Conservation (phyloP, 2,888 invertebrate species). For the Druceiella hillmani region DNA sequence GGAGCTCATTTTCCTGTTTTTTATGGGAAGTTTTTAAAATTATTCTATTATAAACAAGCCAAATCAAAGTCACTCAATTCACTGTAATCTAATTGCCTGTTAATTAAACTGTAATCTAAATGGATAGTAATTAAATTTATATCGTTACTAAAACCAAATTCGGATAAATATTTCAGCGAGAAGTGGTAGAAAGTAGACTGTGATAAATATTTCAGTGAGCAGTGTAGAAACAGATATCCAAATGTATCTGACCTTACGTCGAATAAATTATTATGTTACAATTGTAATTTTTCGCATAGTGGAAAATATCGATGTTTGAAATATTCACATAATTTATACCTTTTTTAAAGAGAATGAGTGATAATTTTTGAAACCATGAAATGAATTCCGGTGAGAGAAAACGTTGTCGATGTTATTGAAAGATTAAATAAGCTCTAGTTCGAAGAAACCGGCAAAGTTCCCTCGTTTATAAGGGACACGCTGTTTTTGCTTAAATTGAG, state of each 20-base stretch:
- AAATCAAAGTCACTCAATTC: constrained; percentile 59
- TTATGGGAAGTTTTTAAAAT: constrained; percentile 70
- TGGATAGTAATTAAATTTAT: constrained; percentile 69
- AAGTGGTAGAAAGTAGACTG: too few species aligned
- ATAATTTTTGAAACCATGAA: constrained; percentile 68
- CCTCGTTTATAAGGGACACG: constrained; percentile 61
- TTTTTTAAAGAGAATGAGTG: constrained; percentile 72
- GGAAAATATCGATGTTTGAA: constrained; percentile 65
- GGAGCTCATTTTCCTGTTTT: constrained; percentile 66
- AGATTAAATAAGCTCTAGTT: constrained; percentile 71
- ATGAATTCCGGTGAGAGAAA: constrained; percentile 67
- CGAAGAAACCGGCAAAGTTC: constrained; percentile 67
- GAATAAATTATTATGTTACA: constrained; percentile 76
- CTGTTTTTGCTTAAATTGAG: constrained; percentile 74
- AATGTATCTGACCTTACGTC: constrained; percentile 65
- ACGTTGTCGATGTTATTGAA: constrained; percentile 65
- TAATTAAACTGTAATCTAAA: too few species aligned
- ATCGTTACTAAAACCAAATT: constrained; percentile 66
- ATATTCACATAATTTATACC: constrained; percentile 65
- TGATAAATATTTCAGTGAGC: constrained; percentile 62
- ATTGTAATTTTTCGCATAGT: constrained; percentile 65
- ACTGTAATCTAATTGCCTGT: too few species aligned
- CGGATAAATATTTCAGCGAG: constrained; percentile 63
- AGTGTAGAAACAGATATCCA: constrained; percentile 68
- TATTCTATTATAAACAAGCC: constrained; percentile 61